Conservation (phyloP, 2,888 invertebrate species). For the Lypha dubia region DNA sequence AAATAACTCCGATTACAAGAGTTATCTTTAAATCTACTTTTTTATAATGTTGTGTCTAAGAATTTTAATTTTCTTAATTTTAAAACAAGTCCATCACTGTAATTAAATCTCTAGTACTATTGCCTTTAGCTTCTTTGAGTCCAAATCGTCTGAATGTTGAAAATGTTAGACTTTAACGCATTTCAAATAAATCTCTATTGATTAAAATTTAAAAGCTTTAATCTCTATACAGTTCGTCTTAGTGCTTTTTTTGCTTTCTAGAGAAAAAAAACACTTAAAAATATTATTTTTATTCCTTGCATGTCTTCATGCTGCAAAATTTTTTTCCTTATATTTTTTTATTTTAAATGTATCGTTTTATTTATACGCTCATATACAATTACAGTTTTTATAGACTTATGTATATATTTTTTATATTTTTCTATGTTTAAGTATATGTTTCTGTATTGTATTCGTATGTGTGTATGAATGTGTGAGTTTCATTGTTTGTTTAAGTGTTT, state of each 20-base stretch:
- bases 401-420: no score
- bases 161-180: no score
- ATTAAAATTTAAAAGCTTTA: neutral
- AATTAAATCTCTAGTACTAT: no score
- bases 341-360: constrained; percentile 12
- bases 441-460: neutral
- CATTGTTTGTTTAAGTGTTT: constrained; percentile 26
- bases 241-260: neutral
- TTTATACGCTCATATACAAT: neutral
- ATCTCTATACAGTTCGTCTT: neutral
- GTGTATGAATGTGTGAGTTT: neutral
- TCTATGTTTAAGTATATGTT: no score
- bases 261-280: constrained; percentile 5
- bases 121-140: no score
- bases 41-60: no score
- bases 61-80: no score
- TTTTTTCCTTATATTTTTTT: constrained; percentile 18
- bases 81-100: no score
- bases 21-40: no score
- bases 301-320: constrained; percentile 29
- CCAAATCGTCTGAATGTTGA: no score
- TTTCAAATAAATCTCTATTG: no score
- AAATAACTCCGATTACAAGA: no score
- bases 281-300: constrained; percentile 32
- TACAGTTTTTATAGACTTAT: neutral